A percentile compares a stretch with the other conserved stretches of the same genome.
These are phyloP conservation scores for Podarcis muralis DNA, from an alignment of 2,113 vertebrate genomes.

Conservation along the genomic window DNA sequence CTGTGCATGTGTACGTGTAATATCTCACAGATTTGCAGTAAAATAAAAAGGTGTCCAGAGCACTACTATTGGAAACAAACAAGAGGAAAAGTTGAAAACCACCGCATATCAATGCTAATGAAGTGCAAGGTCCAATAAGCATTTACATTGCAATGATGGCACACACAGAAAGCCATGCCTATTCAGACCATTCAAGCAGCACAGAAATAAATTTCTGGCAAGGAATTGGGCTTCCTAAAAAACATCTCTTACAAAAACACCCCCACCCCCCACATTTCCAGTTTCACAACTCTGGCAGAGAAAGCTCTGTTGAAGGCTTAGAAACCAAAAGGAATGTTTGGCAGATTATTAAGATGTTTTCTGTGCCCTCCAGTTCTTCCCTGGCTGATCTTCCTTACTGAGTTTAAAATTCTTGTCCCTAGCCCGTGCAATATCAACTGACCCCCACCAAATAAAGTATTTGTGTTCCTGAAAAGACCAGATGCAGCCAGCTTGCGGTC, in stretches of 20 bases:
- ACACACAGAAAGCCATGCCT: background rate
- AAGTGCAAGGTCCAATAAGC: background rate
- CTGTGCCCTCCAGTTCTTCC: background rate
- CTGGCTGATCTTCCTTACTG: background rate
- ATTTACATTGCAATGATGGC: background rate
- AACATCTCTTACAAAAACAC: background rate
- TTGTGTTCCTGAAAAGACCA: background rate
- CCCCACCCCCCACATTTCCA: background rate
- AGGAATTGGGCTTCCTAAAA: background rate
- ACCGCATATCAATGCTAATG: background rate
- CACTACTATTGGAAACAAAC: background rate
- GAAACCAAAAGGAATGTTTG: constrained; percentile 1
- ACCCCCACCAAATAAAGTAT: background rate
- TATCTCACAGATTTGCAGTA: background rate
- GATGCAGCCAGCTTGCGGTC: background rate
- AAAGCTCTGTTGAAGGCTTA: background rate
- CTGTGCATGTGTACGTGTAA: background rate
- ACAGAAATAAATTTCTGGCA: background rate
- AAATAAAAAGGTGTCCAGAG: background rate
- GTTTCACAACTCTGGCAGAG: background rate
- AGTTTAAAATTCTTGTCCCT: background rate
- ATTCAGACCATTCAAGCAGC: background rate
- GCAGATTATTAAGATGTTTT: background rate
- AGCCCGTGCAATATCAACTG: background rate
- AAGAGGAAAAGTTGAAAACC: background rate